Percentiles rank a stretch among this genome's conserved stretches.
These are phyloP conservation scores for Stenoptilia bipunctidactyla DNA, from an alignment of 2,888 invertebrate species.

Conservation along the genomic window DNA sequence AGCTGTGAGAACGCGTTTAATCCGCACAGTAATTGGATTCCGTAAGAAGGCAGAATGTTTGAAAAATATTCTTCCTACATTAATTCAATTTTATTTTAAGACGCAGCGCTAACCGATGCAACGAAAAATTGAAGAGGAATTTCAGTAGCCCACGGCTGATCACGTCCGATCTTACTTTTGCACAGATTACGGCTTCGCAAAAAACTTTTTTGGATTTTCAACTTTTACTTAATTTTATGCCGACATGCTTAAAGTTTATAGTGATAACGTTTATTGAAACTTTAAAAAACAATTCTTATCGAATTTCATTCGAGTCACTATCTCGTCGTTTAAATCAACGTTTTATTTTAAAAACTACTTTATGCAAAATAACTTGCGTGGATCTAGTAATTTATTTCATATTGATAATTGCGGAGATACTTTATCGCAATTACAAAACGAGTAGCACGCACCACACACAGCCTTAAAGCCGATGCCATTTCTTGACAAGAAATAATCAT, in stretches of 20 bases:
- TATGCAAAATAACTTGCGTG: too few species aligned
- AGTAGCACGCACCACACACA: too few species aligned
- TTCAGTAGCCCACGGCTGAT: conserved; percentile 53
- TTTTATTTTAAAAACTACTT: too few species aligned
- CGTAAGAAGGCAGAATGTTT: too few species aligned
- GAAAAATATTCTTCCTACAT: conserved; percentile 38
- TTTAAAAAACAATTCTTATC: too few species aligned
- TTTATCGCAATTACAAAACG: too few species aligned
- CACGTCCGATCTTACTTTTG: conserved; percentile 29
- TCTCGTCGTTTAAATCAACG: too few species aligned
- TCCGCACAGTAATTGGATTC: neutral
- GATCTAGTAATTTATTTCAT: too few species aligned
- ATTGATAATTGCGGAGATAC: too few species aligned
- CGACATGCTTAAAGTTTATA: too few species aligned
- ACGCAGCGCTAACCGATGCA: conserved; percentile 21
- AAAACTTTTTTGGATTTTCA: neutral
- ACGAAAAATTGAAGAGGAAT: conserved; percentile 33
- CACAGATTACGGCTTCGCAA: conserved; percentile 4
- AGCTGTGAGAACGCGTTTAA: conserved; percentile 7
- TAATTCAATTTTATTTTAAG: conserved; percentile 32
- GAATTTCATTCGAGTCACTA: too few species aligned
- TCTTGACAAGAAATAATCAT: conserved; percentile 49
- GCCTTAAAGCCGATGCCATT: conserved; percentile 1
- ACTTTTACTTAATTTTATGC: neutral
- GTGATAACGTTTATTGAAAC: too few species aligned